Conservation (phyloP, 2,113 vertebrate genomes). For the Psettodes erumei region DNA sequence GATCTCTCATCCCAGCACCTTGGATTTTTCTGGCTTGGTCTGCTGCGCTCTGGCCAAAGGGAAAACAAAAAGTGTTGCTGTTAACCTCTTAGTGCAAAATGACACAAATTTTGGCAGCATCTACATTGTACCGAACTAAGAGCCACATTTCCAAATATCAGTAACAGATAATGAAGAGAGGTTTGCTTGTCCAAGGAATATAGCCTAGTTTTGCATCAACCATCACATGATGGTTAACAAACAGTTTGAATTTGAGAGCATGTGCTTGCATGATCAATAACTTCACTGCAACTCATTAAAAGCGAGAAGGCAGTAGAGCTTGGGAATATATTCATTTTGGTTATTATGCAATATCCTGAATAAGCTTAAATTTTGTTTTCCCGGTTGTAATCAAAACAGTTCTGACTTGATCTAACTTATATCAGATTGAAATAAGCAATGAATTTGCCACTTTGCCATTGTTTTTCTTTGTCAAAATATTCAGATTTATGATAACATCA, state of each 20-base stretch:
- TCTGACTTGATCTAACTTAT: not conserved
- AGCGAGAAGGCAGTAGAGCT: not conserved
- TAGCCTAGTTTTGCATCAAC: not conserved
- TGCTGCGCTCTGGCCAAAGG: constrained; percentile 14
- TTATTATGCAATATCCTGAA: not conserved
- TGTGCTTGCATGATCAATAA: not conserved
- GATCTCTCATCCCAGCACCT: constrained; percentile 71
- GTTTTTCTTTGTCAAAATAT: not conserved
- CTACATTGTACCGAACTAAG: not conserved
- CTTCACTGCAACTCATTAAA: constrained; percentile 1
- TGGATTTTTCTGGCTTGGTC: constrained; percentile 12
- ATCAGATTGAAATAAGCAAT: not conserved
- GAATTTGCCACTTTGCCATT: not conserved
- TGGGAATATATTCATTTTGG: not conserved
- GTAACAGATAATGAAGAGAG: not conserved
- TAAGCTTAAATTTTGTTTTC: not conserved
- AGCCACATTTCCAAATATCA: not conserved
- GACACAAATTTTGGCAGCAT: not conserved
- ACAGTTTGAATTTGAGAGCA: too few relatives aligned
- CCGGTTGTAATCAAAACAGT: constrained; percentile 9
- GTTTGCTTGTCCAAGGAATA: not conserved
- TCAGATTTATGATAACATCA: not conserved
- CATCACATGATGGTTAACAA: too few relatives aligned
- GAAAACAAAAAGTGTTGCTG: constrained; percentile 13
- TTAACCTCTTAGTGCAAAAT: constrained; percentile 1